These are phyloP conservation scores for Collichthys lucidus DNA, from an alignment of 2,113 vertebrate species.

Conservation along the genomic window DNA sequence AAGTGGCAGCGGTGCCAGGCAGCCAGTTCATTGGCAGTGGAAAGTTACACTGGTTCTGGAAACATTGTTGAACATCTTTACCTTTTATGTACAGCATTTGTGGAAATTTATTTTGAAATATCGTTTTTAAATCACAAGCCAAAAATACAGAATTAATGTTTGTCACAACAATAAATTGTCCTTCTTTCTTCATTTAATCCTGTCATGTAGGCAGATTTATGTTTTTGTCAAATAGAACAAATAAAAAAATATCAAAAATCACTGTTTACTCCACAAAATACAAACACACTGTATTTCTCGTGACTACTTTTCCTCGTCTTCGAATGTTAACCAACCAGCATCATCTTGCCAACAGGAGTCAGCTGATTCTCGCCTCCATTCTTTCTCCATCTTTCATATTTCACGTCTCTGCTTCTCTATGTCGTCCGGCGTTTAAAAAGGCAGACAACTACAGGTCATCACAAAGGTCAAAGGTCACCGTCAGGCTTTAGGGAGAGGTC, in stretches of 20 bases:
- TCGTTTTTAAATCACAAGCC: not conserved
- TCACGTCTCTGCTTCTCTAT: not conserved
- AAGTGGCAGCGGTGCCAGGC: not conserved
- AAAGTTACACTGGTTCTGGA: not conserved
- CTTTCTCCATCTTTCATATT: not conserved
- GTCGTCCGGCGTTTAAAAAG: not conserved
- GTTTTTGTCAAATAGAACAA: not conserved
- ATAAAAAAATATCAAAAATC: slow-evolving; percentile 21
- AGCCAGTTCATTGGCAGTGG: not conserved
- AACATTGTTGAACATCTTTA: not conserved
- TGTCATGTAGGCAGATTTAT: not conserved
- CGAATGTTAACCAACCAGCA: slow-evolving; percentile 15
- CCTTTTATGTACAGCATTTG: not conserved
- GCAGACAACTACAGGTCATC: slow-evolving; percentile 22
- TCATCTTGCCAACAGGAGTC: slow-evolving; percentile 2
- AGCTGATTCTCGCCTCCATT: not conserved
- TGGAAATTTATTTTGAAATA: too few relatives aligned
- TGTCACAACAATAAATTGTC: not conserved
- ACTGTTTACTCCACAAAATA: slow-evolving; percentile 10
- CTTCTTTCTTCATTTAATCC: not conserved
- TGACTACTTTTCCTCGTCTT: not conserved
- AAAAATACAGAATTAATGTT: slow-evolving; percentile 6
- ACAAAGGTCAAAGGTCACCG: slow-evolving; percentile 7
- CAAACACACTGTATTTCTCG: slow-evolving; percentile 10
- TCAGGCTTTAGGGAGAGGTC: slow-evolving; percentile 27